These are phyloP conservation scores for Dicerorhinus sumatrensis DNA, from an alignment of 2,113 vertebrate genomes.

Conservation along the genomic window DNA sequence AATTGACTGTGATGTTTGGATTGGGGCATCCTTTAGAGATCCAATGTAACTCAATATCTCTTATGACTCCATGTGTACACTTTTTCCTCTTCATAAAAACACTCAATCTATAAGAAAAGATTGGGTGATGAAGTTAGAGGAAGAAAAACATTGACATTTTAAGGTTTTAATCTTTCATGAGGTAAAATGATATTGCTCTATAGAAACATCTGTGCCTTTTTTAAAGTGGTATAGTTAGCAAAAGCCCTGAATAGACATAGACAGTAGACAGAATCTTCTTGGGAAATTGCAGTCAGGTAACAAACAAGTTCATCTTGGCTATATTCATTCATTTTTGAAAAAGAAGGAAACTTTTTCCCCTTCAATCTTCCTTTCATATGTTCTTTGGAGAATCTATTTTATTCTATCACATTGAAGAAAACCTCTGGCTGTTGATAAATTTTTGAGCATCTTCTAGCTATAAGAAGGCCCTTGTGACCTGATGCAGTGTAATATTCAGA, in stretches of 20 bases:
- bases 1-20: not conserved
- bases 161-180: slow-evolving; percentile 43
- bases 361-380: slow-evolving; percentile 58
- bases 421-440: slow-evolving; percentile 46
- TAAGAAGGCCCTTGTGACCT: slow-evolving; percentile 48
- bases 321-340: slow-evolving; percentile 48
- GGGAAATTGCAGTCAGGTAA: slow-evolving; percentile 33
- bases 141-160: slow-evolving; percentile 52
- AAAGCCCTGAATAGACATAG: not conserved
- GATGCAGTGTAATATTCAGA: slow-evolving; percentile 25
- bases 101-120: slow-evolving; percentile 7
- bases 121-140: not conserved
- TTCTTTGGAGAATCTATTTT: slow-evolving; percentile 58
- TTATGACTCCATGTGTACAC: not conserved
- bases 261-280: slow-evolving; percentile 46
- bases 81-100: slow-evolving; percentile 37
- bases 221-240: not conserved
- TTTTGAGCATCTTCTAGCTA: slow-evolving; percentile 66
- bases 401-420: slow-evolving; percentile 58
- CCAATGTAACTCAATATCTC: not conserved
- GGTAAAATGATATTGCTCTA: slow-evolving; percentile 16
- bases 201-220: slow-evolving; percentile 4
- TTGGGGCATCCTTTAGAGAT: not conserved
- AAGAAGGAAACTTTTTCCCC: slow-evolving; percentile 25
- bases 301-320: slow-evolving; percentile 12